Conservation (phyloP, 2,888 invertebrate species). For the Mactromeris polynyma region DNA sequence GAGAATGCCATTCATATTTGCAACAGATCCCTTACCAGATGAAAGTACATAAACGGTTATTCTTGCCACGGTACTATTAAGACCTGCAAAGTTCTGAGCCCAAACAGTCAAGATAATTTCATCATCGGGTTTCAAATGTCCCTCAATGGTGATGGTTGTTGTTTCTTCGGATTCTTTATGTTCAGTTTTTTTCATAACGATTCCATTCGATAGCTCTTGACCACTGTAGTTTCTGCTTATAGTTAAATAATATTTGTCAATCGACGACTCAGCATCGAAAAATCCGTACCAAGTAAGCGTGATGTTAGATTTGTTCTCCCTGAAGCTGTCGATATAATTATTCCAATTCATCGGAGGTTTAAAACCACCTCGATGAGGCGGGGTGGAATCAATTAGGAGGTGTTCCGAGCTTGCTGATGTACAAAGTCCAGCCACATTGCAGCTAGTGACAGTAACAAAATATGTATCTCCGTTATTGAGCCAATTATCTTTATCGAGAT, state of each 20-base stretch:
- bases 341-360: conserved; percentile 56
- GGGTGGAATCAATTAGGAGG: conserved; percentile 70
- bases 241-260: conserved; percentile 51
- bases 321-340: conserved; percentile 15
- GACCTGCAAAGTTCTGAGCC: conserved; percentile 66
- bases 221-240: conserved; percentile 59
- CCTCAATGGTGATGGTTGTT: conserved; percentile 5
- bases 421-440: conserved; percentile 69
- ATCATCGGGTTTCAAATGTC: conserved; percentile 15
- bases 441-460: conserved; percentile 53
- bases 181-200: background rate
- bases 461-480: conserved; percentile 65
- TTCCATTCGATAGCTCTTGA: conserved; percentile 51
- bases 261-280: conserved; percentile 63
- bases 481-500: conserved; percentile 43
- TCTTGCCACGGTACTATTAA: conserved; percentile 57
- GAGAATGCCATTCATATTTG: conserved; percentile 39
- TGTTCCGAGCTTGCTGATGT: conserved; percentile 47
- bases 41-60: conserved; percentile 51
- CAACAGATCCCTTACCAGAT: background rate
- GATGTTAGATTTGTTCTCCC: background rate
- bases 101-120: conserved; percentile 57
- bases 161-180: background rate
- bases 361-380: conserved; percentile 72
- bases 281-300: conserved; percentile 70